Base-by-base conservation (phyloP, 2,113 vertebrate species). In the Microcebus jonahi region DNA sequence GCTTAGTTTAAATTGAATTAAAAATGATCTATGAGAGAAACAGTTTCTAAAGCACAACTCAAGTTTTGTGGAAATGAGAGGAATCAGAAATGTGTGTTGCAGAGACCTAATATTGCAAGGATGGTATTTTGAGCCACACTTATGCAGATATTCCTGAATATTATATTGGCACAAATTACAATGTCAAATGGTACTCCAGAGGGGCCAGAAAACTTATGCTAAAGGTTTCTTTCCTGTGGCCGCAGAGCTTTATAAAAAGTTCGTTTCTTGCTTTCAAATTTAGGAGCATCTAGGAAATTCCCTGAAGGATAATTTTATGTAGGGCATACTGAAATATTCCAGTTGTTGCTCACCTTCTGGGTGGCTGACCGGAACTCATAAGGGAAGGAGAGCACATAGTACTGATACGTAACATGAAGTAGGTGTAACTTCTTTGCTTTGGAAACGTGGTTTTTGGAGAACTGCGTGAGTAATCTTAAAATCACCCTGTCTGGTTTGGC, bases 1-100 rank as follows among this genome's bases (percentile, higher is more conserved):
- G 70, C 92, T 94, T 98, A 90, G 96, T 97, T 98, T 94, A 98
- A 97, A 97, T 95, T 96, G 92, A 97, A 98, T 98, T 98, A 42
- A 88, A 98, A 97, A 97, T 85, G 68, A 98, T 98, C 96, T 96
- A 88, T 90, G 29, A 71, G 96, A 96, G 94, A 96, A 95, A 97
- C 61, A 97, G 65, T 97, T 98, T 93, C 70, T 91, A 53, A 97
- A 93, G 88, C 88, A 86, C 36, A 95, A 96, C 79, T 91, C 59
- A 83, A 85, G 53, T 96, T 98, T 97, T 23, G 82, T 95, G 90
- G 80, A 97, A 95, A 59, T 95, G n/a, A 18, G 61, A 95, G 67
- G 83, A 95, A 18, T 65, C 36, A 87, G 92, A 90, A 6, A 75
- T 48, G 73, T 86, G 59, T 95, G 91, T 84, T 63, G 48, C 88